Percentiles rank a stretch among this genome's conserved stretches.
Conservation (phyloP, 2,113 vertebrate species). For the Sclerurus mexicanus region DNA sequence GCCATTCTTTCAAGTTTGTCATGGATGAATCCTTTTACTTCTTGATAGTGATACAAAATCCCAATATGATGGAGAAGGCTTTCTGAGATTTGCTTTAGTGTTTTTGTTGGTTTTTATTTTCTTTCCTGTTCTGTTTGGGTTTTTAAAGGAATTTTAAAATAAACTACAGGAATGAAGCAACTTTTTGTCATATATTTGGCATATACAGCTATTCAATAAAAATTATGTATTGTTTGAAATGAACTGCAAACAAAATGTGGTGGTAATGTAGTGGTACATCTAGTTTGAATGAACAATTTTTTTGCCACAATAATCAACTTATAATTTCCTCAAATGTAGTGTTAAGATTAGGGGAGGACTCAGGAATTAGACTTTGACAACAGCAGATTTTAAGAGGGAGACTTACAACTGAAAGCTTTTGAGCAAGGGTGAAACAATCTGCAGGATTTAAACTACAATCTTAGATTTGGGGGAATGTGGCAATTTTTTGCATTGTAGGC, state of each 20-base stretch:
- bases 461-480: not conserved
- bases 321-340: not conserved
- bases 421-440: not conserved
- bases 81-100: not conserved
- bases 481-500: not conserved
- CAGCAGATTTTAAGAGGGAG: not conserved
- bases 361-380: not conserved
- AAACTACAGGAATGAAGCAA: not conserved
- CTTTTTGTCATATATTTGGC: not conserved
- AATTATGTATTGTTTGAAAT: not conserved
- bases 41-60: not conserved
- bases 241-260: not conserved
- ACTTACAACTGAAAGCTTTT: not conserved
- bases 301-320: not conserved
- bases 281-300: not conserved
- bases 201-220: not conserved
- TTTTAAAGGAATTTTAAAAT: not conserved
- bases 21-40: not conserved
- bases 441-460: not conserved
- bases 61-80: rapidly evolving
- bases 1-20: not conserved
- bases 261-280: not conserved
- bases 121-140: not conserved
- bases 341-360: not conserved
- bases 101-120: not conserved